A percentile compares a stretch with the other conserved stretches of the same genome.
Conservation (phyloP, 2,113 vertebrate species). For the Lampris megalopsis region DNA sequence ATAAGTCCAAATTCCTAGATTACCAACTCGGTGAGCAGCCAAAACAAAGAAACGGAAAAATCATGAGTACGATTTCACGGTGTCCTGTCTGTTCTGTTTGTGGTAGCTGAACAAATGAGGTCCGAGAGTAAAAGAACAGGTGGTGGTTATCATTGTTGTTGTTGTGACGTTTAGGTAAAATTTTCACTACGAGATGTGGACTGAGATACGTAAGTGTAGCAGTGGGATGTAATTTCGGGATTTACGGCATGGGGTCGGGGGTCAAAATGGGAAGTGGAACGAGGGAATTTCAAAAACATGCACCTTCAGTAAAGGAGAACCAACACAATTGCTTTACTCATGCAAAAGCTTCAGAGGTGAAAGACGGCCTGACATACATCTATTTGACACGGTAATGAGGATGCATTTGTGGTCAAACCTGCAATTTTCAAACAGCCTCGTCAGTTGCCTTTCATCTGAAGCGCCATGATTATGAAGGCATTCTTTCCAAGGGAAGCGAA, state of each 20-base stretch:
- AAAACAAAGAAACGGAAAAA: not conserved
- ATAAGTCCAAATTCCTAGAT: no score
- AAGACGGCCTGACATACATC: not conserved
- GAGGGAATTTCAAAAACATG: not conserved
- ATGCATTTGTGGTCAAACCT: conserved; percentile 4
- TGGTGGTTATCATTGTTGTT: no score
- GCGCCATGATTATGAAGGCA: not conserved
- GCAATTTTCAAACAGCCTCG: not conserved
- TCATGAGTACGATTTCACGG: not conserved
- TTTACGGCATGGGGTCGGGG: no score
- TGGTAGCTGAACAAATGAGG: no score
- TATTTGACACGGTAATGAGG: conserved; percentile 4
- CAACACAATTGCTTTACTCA: conserved; percentile 8
- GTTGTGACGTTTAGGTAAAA: no score
- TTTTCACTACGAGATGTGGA: no score
- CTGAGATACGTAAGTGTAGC: no score
- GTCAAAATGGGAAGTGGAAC: no score
- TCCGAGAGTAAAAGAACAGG: no score
- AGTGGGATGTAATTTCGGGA: no score
- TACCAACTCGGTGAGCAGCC: not conserved
- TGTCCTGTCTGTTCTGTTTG: not conserved
- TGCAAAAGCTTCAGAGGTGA: conserved; percentile 22
- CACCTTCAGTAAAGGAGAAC: not conserved
- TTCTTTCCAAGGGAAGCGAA: not conserved
- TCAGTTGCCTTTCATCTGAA: conserved; percentile 13